Evolutionary conservation across 2,113 vertebrate species (phyloP).

Genomic region (Naja naja): DNA sequence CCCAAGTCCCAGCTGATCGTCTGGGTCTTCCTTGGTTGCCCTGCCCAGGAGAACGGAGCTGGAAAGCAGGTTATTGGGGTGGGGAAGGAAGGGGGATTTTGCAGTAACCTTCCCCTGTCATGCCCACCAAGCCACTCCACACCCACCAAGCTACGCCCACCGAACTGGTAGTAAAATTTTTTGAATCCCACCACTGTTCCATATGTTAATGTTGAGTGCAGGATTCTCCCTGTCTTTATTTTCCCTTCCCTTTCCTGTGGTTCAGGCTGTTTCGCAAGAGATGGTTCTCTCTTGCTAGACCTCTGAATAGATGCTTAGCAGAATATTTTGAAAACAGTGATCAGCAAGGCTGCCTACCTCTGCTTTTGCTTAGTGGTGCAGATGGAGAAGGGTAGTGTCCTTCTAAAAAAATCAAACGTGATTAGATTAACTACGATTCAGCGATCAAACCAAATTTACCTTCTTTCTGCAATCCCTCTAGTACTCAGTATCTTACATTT

Average conservation of each 20-base stretch:
- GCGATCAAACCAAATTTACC: neutral
- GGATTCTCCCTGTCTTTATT: neutral
- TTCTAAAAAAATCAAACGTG: neutral
- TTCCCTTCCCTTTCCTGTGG: neutral
- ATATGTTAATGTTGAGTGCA: neutral
- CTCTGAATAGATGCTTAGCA: neutral
- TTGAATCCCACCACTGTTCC: too few relatives aligned
- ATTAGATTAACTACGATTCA: neutral
- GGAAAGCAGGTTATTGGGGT: too few relatives aligned
- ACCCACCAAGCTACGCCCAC: too few relatives aligned
- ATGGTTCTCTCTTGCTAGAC: neutral
- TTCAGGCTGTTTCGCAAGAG: neutral
- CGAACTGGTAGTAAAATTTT: too few relatives aligned
- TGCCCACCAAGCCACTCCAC: too few relatives aligned
- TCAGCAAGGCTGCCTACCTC: neutral
- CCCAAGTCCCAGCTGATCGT: too few relatives aligned
- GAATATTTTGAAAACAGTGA: neutral
- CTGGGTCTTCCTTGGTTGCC: too few relatives aligned
- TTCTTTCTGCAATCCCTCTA: neutral
- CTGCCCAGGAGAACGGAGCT: too few relatives aligned
- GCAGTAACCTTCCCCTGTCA: too few relatives aligned
- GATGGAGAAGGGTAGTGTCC: neutral
- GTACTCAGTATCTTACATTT: neutral
- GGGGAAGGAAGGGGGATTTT: too few relatives aligned
- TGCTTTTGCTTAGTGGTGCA: neutral